These are phyloP conservation scores for Sinohyriopsis cumingii DNA, from an alignment of 2,888 invertebrate genomes.

Conservation along the genomic window DNA sequence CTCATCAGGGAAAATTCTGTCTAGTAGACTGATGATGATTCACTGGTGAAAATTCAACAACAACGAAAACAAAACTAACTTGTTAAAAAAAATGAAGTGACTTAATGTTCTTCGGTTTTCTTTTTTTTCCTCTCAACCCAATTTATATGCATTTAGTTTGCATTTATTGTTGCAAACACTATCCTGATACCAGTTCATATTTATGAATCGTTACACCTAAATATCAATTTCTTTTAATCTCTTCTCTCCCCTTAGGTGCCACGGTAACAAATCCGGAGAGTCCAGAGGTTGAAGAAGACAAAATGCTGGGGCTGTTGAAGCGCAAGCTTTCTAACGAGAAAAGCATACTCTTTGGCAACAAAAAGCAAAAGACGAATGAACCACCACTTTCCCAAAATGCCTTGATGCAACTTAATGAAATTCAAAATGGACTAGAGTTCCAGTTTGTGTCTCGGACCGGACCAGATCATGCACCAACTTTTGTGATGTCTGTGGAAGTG, in stretches of 20 bases:
- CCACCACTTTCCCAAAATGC: conserved; percentile 59
- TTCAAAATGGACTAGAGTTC: conserved; percentile 85
- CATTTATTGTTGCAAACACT: too few relatives aligned
- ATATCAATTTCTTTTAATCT: too few relatives aligned
- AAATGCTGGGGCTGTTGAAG: conserved; percentile 51
- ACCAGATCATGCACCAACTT: conserved; percentile 90
- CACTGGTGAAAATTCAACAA: too few relatives aligned
- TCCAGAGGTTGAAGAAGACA: conserved; percentile 8
- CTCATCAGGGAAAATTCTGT: too few relatives aligned
- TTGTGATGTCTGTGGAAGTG: conserved; percentile 82
- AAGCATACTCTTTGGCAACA: conserved; percentile 30
- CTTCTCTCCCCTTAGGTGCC: conserved; percentile 2
- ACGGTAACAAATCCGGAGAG: conserved; percentile 5
- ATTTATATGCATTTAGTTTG: too few relatives aligned
- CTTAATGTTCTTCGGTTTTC: too few relatives aligned
- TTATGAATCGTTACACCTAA: too few relatives aligned
- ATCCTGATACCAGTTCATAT: too few relatives aligned
- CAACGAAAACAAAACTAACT: too few relatives aligned
- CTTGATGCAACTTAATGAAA: conserved; percentile 80
- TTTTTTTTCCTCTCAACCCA: too few relatives aligned
- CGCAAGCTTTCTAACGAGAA: conserved; percentile 28
- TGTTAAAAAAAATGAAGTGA: too few relatives aligned
- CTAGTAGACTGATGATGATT: too few relatives aligned
- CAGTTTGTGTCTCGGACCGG: conserved; percentile 84
- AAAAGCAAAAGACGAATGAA: conserved; percentile 39